Evolutionary conservation across 2,113 vertebrate genomes (phyloP).

Genomic region (Mystacornis crossleyi): DNA sequence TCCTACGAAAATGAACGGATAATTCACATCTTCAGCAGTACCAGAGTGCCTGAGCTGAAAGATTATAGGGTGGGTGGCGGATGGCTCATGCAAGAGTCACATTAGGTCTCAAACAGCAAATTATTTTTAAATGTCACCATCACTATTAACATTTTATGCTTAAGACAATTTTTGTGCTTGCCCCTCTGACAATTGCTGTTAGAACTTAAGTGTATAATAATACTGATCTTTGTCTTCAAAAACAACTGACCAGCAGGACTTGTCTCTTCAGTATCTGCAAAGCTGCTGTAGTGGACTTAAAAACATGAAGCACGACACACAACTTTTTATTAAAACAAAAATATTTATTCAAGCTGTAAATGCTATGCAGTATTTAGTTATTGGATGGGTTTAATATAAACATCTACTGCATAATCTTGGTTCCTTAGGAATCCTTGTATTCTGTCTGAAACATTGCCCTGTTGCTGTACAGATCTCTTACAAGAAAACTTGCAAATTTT

Average conservation of each 20-base stretch:
- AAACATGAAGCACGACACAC: not conserved
- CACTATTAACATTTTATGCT: not conserved
- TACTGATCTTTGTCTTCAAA: not conserved
- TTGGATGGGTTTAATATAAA: slow-evolving; percentile 73
- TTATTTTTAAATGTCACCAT: not conserved
- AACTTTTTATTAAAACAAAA: slow-evolving; percentile 61
- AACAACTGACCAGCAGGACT: not conserved
- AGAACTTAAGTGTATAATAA: not conserved
- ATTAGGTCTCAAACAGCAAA: not conserved
- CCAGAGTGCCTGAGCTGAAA: not conserved
- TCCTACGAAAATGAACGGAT: not conserved
- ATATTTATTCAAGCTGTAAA: slow-evolving; percentile 78
- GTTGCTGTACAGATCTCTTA: slow-evolving; percentile 62
- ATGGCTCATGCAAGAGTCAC: not conserved
- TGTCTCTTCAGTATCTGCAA: accelerated
- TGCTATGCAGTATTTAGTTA: slow-evolving; percentile 63
- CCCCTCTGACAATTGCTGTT: not conserved
- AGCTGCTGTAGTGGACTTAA: not conserved
- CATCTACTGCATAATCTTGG: slow-evolving; percentile 68
- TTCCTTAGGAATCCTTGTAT: slow-evolving; percentile 69
- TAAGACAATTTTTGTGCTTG: not conserved
- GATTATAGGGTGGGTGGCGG: accelerated
- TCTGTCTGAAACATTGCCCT: slow-evolving; percentile 48
- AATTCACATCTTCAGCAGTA: not conserved
- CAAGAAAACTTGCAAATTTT: not conserved